Percentiles rank a stretch among this genome's conserved stretches.
Evolutionary conservation across 2,888 invertebrate genomes (phyloP).

Genomic region (Helicoverpa assulta): DNA sequence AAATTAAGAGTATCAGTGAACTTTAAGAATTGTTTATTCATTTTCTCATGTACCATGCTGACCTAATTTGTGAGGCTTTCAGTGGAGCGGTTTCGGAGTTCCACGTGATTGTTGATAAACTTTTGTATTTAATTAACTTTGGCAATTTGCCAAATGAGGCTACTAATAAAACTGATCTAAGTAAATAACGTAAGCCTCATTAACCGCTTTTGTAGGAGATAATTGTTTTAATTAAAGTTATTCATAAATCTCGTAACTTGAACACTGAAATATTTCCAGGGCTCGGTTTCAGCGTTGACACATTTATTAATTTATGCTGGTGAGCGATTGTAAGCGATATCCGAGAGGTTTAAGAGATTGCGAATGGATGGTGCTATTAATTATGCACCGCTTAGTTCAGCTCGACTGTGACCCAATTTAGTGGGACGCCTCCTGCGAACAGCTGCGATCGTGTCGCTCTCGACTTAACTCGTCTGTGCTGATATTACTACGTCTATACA

Average conservation of each 20-base stretch:
- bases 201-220: neutral
- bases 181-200: slow-evolving; percentile 28
- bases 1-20: slow-evolving; percentile 11
- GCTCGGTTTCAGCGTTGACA: slow-evolving; percentile 62
- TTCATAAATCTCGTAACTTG: slow-evolving; percentile 11
- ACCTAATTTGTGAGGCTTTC: slow-evolving; percentile 46
- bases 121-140: slow-evolving; percentile 56
- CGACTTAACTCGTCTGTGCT: slow-evolving; percentile 62
- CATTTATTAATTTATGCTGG: slow-evolving; percentile 66
- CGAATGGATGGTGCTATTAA: slow-evolving; percentile 77
- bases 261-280: slow-evolving; percentile 29
- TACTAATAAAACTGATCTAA: slow-evolving; percentile 32
- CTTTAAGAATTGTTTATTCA: slow-evolving; percentile 30
- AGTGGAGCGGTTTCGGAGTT: slow-evolving; percentile 33
- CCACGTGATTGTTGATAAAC: slow-evolving; percentile 57
- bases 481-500: slow-evolving; percentile 58
- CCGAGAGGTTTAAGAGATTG: slow-evolving; percentile 72
- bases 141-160: slow-evolving; percentile 41
- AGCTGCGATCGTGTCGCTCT: slow-evolving; percentile 67
- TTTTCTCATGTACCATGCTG: slow-evolving; percentile 34
- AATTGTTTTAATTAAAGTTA: slow-evolving; percentile 4
- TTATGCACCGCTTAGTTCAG: slow-evolving; percentile 80
- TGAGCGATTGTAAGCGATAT: slow-evolving; percentile 66
- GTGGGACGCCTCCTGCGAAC: slow-evolving; percentile 65
- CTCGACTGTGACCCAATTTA: slow-evolving; percentile 79